Evolutionary conservation across 2,888 invertebrate genomes (phyloP), one percentile per base, ranked within the genome.

Genomic region (Alviniconcha strummeri): DNA sequence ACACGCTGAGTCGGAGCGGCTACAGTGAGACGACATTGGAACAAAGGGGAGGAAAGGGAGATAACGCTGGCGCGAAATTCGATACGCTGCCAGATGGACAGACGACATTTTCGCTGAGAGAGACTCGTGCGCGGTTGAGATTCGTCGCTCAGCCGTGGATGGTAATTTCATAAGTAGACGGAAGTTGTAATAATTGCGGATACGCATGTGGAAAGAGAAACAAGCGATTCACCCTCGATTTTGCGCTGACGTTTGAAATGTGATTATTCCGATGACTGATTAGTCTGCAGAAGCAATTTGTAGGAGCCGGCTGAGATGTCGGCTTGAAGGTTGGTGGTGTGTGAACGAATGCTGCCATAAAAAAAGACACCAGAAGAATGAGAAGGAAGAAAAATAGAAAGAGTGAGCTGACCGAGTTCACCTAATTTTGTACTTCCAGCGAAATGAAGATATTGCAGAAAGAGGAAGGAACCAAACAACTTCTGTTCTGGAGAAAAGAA

Each of bases 1-100:
- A n/a, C 69, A 11, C 69, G 15, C n/a, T 69, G 69, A 11, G 15
- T n/a, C 69, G 69, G 69, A 5, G 6, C 69, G 60, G 13, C 60
- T 36, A 1, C 36, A 36, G 36, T 3, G 36, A 36, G 36, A 36
- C 36, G 9, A 64, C 64, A 13, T 15, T n/a, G 69, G 69, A 69
- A 69, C 69, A 69, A 69, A 69, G n/a, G 69, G 17, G n/a, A n/a
- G 69, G 69, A 2, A 69, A 69, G 69, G 69, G 69, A 69, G 69
- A 69, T 69, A 69, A 69, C n/a, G 6, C 69, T 69, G 69, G n/a
- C 6, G 69, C 17, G 69, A 69, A 69, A 69, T 69, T n/a, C 69
- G n/a, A n/a, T 69, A 15, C 69, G 15, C 17, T 6, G 69, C 69
- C 69, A 69, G 69, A 69, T 69, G 69, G 69, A 17, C 17, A 69